phyloP scores from a whole-genome alignment of 1,140 invertebrate genomes.

The Meloidogyne hapla region DNA sequence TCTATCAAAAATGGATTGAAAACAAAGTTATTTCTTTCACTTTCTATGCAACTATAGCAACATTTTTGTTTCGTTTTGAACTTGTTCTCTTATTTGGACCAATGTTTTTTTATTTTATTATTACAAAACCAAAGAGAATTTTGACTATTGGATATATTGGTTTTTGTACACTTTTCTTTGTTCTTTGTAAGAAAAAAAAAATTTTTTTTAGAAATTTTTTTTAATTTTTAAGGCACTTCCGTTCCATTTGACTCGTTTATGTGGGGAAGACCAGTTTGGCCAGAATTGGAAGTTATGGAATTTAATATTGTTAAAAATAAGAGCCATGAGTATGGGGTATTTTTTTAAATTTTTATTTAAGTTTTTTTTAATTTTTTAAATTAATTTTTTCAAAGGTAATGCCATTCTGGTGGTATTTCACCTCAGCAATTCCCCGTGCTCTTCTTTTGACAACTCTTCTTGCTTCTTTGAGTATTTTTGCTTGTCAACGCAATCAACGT shows the following conservation, averaged over 20 bases:
- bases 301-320: constrained; percentile 92
- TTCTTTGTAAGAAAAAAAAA: constrained; percentile 67
- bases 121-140: constrained; percentile 67
- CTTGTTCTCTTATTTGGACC: constrained; percentile 82
- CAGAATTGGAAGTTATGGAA: constrained; percentile 90
- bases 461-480: constrained; percentile 75
- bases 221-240: constrained; percentile 71
- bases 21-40: constrained; percentile 77
- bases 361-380: background rate
- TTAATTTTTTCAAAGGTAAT: constrained; percentile 16
- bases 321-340: constrained; percentile 86
- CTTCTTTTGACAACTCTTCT: constrained; percentile 79
- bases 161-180: constrained; percentile 65
- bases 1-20: constrained; percentile 80
- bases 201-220: constrained; percentile 23
- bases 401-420: constrained; percentile 97
- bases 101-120: constrained; percentile 79
- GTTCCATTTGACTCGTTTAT: constrained; percentile 85
- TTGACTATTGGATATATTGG: constrained; percentile 70
- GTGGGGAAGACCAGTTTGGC: constrained; percentile 87
- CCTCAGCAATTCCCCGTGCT: constrained; percentile 87
- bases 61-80: constrained; percentile 87
- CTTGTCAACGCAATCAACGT: constrained; percentile 72
- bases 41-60: constrained; percentile 78
- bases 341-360: constrained; percentile 21